Evolutionary conservation across 2,113 vertebrate species (phyloP).

Genomic region (Pandion haliaetus): DNA sequence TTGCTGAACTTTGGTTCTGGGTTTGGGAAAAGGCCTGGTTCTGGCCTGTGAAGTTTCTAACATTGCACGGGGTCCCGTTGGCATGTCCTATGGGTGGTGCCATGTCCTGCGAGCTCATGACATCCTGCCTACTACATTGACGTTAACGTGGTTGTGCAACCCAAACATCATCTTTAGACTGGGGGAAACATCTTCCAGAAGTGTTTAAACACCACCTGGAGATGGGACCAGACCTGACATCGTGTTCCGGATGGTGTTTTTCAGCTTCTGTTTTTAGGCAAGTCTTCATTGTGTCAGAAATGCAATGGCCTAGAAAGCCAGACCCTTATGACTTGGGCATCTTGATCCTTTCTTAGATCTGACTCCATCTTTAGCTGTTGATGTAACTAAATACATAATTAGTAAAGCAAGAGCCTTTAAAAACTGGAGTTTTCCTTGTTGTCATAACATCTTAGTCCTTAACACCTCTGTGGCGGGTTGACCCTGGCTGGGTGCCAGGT

Average conservation of each 20-base stretch:
- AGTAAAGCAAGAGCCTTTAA: background rate
- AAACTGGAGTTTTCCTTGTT: background rate
- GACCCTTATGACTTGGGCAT: background rate
- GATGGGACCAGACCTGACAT: background rate
- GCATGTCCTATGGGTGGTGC: too few species aligned
- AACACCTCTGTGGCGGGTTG: too few species aligned
- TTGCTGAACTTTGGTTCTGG: background rate
- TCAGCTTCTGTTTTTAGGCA: background rate
- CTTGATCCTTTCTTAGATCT: background rate
- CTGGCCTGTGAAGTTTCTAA: background rate
- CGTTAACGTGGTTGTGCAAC: accelerated
- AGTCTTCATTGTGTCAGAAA: background rate
- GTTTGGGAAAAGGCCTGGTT: background rate
- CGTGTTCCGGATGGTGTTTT: background rate
- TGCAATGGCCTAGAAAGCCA: background rate
- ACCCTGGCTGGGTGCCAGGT: too few species aligned
- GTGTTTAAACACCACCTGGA: background rate
- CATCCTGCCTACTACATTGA: accelerated
- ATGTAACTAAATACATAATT: background rate
- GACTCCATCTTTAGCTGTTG: background rate
- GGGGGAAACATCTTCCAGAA: background rate
- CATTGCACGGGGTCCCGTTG: background rate
- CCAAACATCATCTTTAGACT: background rate
- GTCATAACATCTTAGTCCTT: background rate
- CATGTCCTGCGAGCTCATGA: accelerated